Conservation (phyloP, 2,797 vertebrate genomes). For the Eleutherodactylus coqui region DNA sequence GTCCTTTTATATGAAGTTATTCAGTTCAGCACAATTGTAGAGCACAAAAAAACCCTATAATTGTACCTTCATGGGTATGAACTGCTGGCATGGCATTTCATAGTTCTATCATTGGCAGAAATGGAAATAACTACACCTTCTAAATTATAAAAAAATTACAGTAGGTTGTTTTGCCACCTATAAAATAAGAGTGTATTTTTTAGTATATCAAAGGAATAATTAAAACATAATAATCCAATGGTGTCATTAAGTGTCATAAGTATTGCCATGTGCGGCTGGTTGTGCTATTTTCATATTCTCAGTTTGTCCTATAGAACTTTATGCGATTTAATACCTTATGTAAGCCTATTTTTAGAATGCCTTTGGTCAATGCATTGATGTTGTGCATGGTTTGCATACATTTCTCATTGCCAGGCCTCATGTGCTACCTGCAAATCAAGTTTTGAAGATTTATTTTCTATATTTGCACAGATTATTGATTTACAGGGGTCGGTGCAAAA, state of each 20-base stretch:
- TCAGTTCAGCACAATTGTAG: constrained; percentile 19
- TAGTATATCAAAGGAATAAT: too few relatives aligned
- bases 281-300: background rate
- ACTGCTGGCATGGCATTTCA: constrained; percentile 50
- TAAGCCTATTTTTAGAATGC: constrained; percentile 5
- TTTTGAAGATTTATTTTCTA: too few relatives aligned
- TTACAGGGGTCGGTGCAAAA: too few relatives aligned
- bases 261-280: constrained; percentile 14
- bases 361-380: background rate
- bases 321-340: background rate
- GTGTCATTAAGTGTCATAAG: constrained; percentile 33
- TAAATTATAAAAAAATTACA: constrained; percentile 14
- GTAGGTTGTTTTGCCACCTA: constrained; percentile 36
- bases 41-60: constrained; percentile 54
- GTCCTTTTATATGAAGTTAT: constrained; percentile 48
- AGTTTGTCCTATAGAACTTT: background rate
- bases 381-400: background rate
- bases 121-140: constrained; percentile 43
- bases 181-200: constrained; percentile 43
- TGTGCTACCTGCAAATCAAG: too few relatives aligned
- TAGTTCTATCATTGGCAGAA: constrained; percentile 21
- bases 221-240: constrained; percentile 23
- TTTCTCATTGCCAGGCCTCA: too few relatives aligned
- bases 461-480: too few relatives aligned
- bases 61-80: constrained; percentile 55